Percentiles rank a stretch among this genome's conserved stretches.
phyloP scores from a whole-genome alignment of 2,113 vertebrate genomes.

The Chionis minor region DNA sequence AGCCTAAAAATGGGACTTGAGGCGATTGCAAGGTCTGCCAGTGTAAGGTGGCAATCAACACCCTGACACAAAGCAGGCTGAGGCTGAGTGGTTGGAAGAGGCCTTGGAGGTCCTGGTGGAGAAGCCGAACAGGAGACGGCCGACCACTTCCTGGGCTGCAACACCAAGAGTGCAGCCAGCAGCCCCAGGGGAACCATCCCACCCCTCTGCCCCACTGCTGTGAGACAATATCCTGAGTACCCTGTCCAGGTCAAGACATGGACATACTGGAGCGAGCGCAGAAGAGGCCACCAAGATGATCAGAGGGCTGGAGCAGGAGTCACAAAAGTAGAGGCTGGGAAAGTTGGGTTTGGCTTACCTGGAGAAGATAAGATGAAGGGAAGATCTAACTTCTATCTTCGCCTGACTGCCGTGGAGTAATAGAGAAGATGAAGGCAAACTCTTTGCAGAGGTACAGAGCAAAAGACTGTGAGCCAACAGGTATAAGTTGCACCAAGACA shows the following conservation, averaged over 20 bases:
- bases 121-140: background rate
- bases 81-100: background rate
- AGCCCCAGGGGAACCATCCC: background rate
- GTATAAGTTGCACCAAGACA: background rate
- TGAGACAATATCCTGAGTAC: accelerated
- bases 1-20: background rate
- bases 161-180: background rate
- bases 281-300: background rate
- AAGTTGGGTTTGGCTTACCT: background rate
- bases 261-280: accelerated
- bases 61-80: background rate
- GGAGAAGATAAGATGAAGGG: background rate
- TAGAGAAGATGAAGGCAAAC: background rate
- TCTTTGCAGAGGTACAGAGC: background rate
- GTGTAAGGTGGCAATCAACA: background rate
- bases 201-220: accelerated
- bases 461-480: background rate
- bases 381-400: background rate
- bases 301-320: accelerated
- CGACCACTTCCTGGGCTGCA: background rate
- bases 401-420: accelerated
- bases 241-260: background rate
- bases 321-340: background rate
- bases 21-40: background rate
- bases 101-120: background rate